These are phyloP conservation scores for Sebastes hubbsi DNA, from an alignment of 2,797 vertebrate species.

Conservation along the genomic window DNA sequence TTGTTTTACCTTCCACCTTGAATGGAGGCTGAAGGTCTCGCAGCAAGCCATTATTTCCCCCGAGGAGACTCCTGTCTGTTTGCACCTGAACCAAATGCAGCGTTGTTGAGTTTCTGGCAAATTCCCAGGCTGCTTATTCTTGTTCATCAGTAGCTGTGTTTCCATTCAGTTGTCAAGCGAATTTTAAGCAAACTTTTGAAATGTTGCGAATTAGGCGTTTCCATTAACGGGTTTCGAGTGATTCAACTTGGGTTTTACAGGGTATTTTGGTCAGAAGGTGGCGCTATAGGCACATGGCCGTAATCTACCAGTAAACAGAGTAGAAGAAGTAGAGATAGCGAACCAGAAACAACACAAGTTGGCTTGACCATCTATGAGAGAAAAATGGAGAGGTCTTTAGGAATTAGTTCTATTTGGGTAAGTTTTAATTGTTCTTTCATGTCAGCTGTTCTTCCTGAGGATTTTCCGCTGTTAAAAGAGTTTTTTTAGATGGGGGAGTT, in stretches of 20 bases:
- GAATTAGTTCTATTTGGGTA: no score
- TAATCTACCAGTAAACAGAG: no score
- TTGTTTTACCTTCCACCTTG: slow-evolving; percentile 78
- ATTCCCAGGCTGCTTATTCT: slow-evolving; percentile 28
- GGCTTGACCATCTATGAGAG: background rate
- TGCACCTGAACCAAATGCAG: slow-evolving; percentile 21
- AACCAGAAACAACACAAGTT: background rate
- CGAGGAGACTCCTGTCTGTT: slow-evolving; percentile 50
- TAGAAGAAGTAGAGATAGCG: no score
- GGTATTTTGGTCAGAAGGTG: no score
- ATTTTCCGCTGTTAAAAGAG: no score
- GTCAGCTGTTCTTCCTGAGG: no score
- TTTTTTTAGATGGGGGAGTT: no score
- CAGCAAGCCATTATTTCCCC: slow-evolving; percentile 74
- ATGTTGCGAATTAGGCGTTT: background rate
- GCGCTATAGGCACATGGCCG: no score
- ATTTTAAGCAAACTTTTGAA: background rate
- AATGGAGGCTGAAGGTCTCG: slow-evolving; percentile 72
- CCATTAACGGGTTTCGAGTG: accelerated
- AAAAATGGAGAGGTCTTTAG: no score
- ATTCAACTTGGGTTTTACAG: no score
- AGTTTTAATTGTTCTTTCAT: no score
- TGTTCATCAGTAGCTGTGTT: background rate
- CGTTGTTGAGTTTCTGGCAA: slow-evolving; percentile 43
- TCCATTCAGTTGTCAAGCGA: background rate